A percentile compares a stretch with the other conserved stretches of the same genome.
Evolutionary conservation across 2,113 vertebrate genomes (phyloP).

Genomic region (Ancistrus triradiatus): DNA sequence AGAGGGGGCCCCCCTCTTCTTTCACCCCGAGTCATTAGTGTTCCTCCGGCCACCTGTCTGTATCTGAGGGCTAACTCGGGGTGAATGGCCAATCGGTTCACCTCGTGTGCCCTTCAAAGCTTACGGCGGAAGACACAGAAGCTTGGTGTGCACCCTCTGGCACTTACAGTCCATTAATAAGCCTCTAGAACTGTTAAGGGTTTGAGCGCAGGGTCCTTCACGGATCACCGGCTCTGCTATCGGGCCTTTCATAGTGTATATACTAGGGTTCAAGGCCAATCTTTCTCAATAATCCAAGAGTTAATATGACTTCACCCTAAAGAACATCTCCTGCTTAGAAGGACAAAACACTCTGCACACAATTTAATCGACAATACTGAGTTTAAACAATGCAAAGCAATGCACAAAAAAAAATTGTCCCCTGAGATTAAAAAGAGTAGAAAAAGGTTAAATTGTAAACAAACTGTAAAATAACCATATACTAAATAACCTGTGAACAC

Average conservation of each 20-base stretch:
- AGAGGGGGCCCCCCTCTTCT: constrained; percentile 14
- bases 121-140: too few species aligned
- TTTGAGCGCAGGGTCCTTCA: constrained; percentile 5
- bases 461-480: too few species aligned
- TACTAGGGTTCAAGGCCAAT: too few species aligned
- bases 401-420: too few species aligned
- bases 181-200: constrained; percentile 22
- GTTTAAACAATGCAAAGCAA: too few species aligned
- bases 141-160: constrained; percentile 27
- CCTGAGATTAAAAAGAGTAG: too few species aligned
- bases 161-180: constrained; percentile 40
- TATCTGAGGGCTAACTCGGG: constrained; percentile 30
- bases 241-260: not conserved
- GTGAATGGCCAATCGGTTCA: constrained; percentile 33
- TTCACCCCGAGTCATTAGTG: constrained; percentile 40
- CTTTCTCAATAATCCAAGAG: not conserved
- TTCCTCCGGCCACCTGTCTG: constrained; percentile 41
- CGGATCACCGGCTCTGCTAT: not conserved
- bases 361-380: too few species aligned
- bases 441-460: too few species aligned
- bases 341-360: too few species aligned
- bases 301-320: not conserved
- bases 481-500: too few species aligned
- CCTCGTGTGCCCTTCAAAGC: constrained; percentile 39
- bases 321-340: too few species aligned